phyloP scores from a whole-genome alignment of 2,888 invertebrate genomes.

The Epirrhoe tristata region DNA sequence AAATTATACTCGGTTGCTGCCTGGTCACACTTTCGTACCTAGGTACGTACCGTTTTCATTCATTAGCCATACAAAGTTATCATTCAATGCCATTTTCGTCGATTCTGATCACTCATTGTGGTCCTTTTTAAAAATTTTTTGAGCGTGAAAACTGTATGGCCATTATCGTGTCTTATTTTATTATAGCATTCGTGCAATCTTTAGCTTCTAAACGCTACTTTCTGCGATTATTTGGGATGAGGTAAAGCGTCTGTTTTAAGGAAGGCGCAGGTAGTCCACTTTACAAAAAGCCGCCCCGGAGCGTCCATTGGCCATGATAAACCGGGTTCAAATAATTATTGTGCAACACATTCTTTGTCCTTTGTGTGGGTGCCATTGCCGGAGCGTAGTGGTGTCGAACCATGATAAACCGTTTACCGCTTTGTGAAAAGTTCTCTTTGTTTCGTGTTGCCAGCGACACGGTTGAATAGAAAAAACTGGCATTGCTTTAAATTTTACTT shows the following conservation, averaged over 20 bases:
- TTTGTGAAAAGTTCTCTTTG: conserved; percentile 29
- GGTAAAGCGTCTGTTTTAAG: conserved; percentile 25
- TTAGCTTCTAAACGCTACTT: conserved; percentile 9
- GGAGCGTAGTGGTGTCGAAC: conserved; percentile 37
- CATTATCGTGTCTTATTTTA: conserved; percentile 1
- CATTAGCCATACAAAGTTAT: conserved; percentile 18
- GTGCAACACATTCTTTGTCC: conserved; percentile 57
- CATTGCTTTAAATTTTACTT: conserved; percentile 11
- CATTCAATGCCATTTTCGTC: background rate
- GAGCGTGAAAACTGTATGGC: background rate
- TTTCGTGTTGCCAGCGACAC: conserved; percentile 3
- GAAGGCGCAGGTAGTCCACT: conserved; percentile 58
- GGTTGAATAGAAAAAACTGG: background rate
- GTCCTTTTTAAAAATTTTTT: background rate
- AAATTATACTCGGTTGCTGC: conserved; percentile 48
- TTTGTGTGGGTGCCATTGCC: conserved; percentile 44
- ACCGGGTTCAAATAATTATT: conserved; percentile 49
- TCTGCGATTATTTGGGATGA: conserved; percentile 17
- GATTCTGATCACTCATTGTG: conserved; percentile 9
- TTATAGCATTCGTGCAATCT: conserved; percentile 13
- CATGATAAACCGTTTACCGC: conserved; percentile 38
- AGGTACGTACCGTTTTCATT: conserved; percentile 56
- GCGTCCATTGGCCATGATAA: conserved; percentile 42
- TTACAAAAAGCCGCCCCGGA: conserved; percentile 52
- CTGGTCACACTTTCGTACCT: conserved; percentile 39